Base-by-base conservation (phyloP, 2,113 vertebrate genomes). In the Amia ocellicauda region DNA sequence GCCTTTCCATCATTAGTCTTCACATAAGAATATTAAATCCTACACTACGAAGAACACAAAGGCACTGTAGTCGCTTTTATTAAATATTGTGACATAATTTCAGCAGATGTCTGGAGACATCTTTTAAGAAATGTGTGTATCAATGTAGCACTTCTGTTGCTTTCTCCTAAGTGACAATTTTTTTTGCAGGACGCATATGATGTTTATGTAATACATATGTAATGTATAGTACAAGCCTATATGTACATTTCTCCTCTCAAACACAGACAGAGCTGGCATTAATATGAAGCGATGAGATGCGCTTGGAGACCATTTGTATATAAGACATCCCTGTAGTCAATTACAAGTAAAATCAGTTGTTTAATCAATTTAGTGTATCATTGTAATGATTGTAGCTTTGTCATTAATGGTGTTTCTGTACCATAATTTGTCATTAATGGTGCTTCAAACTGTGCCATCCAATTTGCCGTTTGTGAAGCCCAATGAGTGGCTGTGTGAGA, bases 1-100 rank as follows among this genome's bases (percentile, higher is more conserved):
- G 59, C 43, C 59, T n/a, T 54, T 36, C 63, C 42, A 58, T 36
- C 54, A 65, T 49, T 58, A 58, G 63, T 65, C 63, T 43, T 49
- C 13, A 43, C 43, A n/a, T 49, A 49, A 54, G 54, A 58, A 65
- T 65, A 65, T 65, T 65, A 65, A 65, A 58, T 58, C 58, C 53
- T 40, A 45, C 41, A 14, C 40, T 13, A 26, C 8, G 40, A 60
- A 60, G 58, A 45, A 20, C 54, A 31, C 27, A 4, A 27, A 57
- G 55, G 28, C 63, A 58, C 28, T 49, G 40, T 42, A 49, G 28
- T 20, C 23, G 42, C 28, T 56, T 20, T 58, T 65, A 65, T 64
- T 45, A 45, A 65, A 65, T 65, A 65, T 40, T 20, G 7, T 4
- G 3, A 22, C 14, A 58, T 58, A 45, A 65, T 50, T 26, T 31